Evolutionary conservation across 2,797 vertebrate genomes (phyloP).

Genomic region (Cuniculus paca): DNA sequence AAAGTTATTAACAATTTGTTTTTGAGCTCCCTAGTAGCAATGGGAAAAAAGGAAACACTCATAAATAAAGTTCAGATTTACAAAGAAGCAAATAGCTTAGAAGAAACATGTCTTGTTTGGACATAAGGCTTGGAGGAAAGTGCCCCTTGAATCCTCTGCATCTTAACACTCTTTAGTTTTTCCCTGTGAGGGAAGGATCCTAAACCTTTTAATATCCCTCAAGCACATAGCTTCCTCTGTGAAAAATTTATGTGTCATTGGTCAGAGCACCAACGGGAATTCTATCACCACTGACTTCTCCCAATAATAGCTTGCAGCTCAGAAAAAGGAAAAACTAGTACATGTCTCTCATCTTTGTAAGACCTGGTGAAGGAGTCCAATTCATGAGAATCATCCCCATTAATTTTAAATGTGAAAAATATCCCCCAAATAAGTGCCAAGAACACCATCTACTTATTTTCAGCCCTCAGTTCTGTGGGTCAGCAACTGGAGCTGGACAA

Average conservation of each 20-base stretch:
- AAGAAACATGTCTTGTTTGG: not conserved
- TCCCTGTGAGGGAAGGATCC: too few species aligned
- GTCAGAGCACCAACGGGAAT: too few species aligned
- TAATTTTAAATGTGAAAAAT: not conserved
- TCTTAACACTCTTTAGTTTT: not conserved
- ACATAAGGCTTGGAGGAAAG: not conserved
- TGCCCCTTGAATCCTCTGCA: not conserved
- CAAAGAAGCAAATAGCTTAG: not conserved
- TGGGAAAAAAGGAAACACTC: not conserved
- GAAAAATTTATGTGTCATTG: not conserved
- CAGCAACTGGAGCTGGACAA: not conserved
- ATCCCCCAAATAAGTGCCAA: not conserved
- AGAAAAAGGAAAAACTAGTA: not conserved
- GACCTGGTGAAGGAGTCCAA: not conserved
- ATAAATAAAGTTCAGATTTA: not conserved
- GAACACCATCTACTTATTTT: not conserved
- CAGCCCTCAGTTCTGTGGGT: not conserved
- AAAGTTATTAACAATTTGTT: not conserved
- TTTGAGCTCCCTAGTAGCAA: not conserved
- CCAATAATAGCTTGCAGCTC: not conserved
- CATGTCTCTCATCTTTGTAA: rapidly evolving
- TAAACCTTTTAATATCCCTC: not conserved
- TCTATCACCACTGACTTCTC: not conserved
- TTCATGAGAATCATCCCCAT: rapidly evolving
- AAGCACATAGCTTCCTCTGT: not conserved